Conservation (phyloP, 1,140 invertebrate species). For the Lasaia peninsularis region DNA sequence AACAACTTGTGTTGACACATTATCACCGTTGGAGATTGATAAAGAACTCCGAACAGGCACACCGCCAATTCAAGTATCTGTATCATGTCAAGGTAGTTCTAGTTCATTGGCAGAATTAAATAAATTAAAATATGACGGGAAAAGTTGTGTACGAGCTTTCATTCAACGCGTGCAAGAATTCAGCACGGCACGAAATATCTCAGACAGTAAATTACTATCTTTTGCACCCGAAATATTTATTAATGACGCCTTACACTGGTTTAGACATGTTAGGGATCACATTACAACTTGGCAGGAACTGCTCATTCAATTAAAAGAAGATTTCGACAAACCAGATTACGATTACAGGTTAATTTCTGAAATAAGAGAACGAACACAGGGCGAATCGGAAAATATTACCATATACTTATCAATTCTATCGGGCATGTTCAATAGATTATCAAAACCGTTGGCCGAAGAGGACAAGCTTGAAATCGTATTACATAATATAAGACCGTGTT, state of each 20-base stretch:
- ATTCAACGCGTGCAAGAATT: constrained; percentile 29
- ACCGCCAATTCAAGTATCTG: too few relatives aligned
- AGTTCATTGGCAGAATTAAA: constrained; percentile 9
- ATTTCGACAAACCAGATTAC: constrained; percentile 34
- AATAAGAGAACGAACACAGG: constrained; percentile 32
- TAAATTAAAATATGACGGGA: constrained; percentile 29
- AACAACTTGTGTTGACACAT: background rate
- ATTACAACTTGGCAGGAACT: constrained; percentile 24
- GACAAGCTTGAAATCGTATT: too few relatives aligned
- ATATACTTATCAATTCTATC: too few relatives aligned
- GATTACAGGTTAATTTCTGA: constrained; percentile 32
- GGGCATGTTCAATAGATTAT: too few relatives aligned
- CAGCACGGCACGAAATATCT: constrained; percentile 17
- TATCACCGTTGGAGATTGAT: background rate
- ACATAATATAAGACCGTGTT: too few relatives aligned
- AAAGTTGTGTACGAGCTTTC: constrained; percentile 28
- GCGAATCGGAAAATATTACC: constrained; percentile 13
- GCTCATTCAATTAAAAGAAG: constrained; percentile 19
- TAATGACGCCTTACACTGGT: constrained; percentile 31
- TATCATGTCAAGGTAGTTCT: too few relatives aligned
- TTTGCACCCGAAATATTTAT: constrained; percentile 29
- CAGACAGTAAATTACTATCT: constrained; percentile 22
- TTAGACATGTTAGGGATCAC: constrained; percentile 14
- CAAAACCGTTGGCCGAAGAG: too few relatives aligned
- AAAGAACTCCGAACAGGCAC: background rate